Percentiles rank a stretch among this genome's conserved stretches.
phyloP scores from a whole-genome alignment of 1,140 invertebrate species.

The Drosophila kurseongensis region DNA sequence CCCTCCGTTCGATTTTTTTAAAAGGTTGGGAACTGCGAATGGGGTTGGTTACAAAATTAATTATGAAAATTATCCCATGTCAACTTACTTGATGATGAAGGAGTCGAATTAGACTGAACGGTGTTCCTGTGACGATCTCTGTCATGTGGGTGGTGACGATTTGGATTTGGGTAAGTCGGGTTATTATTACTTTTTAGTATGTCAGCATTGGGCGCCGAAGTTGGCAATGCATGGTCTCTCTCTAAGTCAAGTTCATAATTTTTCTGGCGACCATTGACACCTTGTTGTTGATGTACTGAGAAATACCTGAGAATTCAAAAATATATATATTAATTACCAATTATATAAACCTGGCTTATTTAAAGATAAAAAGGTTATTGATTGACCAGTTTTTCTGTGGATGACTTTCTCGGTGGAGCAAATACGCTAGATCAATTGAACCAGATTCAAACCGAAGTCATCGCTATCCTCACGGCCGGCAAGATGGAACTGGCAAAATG shows the following conservation, averaged over 20 bases:
- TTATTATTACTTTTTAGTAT: conserved; percentile 90
- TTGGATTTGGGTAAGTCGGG: conserved; percentile 89
- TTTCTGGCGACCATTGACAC: conserved; percentile 66
- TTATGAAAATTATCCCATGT: not conserved
- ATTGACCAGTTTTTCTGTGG: too few species aligned
- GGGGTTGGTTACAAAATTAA: not conserved
- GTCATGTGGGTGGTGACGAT: conserved; percentile 81
- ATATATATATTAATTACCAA: not conserved
- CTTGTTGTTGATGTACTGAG: conserved; percentile 61
- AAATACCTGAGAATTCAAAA: conserved; percentile 65
- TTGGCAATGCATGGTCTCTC: conserved; percentile 88
- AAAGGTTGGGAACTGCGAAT: conserved; percentile 77
- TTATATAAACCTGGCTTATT: too few species aligned
- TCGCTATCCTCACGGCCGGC: too few species aligned
- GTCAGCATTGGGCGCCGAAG: conserved; percentile 89
- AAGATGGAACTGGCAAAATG: too few species aligned
- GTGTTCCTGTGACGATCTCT: conserved; percentile 76
- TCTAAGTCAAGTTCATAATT: conserved; percentile 88
- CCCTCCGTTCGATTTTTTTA: conserved; percentile 84
- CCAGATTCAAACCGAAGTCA: too few species aligned
- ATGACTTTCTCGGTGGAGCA: too few species aligned
- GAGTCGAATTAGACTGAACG: conserved; percentile 72
- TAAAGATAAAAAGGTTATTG: too few species aligned
- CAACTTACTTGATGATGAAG: conserved; percentile 84
- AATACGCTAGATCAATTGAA: too few species aligned